Evolutionary conservation across 2,797 vertebrate genomes (phyloP).

Genomic region (Carapus acus): DNA sequence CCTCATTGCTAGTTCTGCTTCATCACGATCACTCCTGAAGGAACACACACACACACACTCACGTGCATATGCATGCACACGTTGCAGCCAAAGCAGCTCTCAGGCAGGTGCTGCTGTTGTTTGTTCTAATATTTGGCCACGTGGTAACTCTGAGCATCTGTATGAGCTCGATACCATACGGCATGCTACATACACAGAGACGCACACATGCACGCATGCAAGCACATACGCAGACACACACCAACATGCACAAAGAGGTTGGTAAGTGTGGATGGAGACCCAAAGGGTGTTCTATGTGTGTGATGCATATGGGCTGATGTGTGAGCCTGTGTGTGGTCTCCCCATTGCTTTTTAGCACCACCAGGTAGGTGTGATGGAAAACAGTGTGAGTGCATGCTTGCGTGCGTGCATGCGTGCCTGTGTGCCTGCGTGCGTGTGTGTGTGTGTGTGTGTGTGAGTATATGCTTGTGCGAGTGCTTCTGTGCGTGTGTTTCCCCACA

Average conservation of each 20-base stretch:
- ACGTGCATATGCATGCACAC: slow-evolving; percentile 28
- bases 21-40: slow-evolving; percentile 63
- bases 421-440: no score
- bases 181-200: slow-evolving; percentile 53
- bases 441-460: no score
- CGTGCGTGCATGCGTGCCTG: no score
- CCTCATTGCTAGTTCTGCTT: slow-evolving; percentile 66
- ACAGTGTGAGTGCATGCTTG: no score
- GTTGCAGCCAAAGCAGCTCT: slow-evolving; percentile 54
- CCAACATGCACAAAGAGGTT: slow-evolving; percentile 19
- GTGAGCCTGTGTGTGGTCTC: slow-evolving; percentile 6
- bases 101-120: slow-evolving; percentile 70
- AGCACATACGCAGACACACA: no score
- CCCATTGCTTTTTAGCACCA: background rate
- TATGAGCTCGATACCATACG: slow-evolving; percentile 55
- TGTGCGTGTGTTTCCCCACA: slow-evolving; percentile 19
- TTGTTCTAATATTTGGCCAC: slow-evolving; percentile 53
- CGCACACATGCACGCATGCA: slow-evolving; percentile 6
- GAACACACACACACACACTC: slow-evolving; percentile 41
- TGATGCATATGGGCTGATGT: no score
- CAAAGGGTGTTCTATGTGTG: slow-evolving; percentile 12
- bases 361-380: slow-evolving; percentile 24
- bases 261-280: slow-evolving; percentile 30
- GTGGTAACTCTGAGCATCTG: slow-evolving; percentile 53
- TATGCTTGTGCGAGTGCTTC: no score